These are phyloP conservation scores for Chelonia mydas DNA, from an alignment of 2,797 vertebrate species.

Conservation along the genomic window DNA sequence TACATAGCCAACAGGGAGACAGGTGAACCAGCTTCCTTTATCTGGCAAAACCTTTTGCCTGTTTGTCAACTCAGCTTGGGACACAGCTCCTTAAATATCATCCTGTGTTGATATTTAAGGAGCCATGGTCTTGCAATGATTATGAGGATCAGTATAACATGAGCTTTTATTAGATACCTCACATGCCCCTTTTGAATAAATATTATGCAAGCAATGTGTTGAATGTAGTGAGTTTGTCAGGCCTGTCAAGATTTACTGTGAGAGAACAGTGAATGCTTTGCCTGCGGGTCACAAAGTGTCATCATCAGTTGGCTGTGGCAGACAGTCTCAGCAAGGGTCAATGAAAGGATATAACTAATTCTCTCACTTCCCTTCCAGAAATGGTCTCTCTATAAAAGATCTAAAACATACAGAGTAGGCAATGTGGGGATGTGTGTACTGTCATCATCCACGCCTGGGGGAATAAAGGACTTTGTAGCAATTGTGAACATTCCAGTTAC, in stretches of 20 bases:
- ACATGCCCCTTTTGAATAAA: not conserved
- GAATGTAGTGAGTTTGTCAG: not conserved
- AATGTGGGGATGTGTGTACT: not conserved
- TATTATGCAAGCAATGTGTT: not conserved
- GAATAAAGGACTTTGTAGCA: not conserved
- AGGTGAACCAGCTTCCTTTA: not conserved
- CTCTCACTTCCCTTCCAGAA: not conserved
- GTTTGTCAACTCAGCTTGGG: not conserved
- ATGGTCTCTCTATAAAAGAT: not conserved
- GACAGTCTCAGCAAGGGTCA: not conserved
- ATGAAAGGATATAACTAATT: not conserved
- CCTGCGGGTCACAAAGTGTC: not conserved
- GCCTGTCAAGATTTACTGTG: not conserved
- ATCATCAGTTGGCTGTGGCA: not conserved
- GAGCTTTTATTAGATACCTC: not conserved
- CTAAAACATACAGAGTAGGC: not conserved
- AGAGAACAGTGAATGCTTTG: not conserved
- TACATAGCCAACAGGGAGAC: not conserved
- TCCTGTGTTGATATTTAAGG: too few relatives aligned
- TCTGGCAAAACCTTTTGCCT: not conserved
- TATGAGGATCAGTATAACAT: not conserved
- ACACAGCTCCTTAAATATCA: not conserved
- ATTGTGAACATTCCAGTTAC: not conserved
- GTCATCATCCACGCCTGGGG: not conserved
- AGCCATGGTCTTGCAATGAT: not conserved